Evolutionary conservation across 1,140 invertebrate species (phyloP), one percentile per base, ranked within the genome.

Genomic region (Rhyzopertha dominica): DNA sequence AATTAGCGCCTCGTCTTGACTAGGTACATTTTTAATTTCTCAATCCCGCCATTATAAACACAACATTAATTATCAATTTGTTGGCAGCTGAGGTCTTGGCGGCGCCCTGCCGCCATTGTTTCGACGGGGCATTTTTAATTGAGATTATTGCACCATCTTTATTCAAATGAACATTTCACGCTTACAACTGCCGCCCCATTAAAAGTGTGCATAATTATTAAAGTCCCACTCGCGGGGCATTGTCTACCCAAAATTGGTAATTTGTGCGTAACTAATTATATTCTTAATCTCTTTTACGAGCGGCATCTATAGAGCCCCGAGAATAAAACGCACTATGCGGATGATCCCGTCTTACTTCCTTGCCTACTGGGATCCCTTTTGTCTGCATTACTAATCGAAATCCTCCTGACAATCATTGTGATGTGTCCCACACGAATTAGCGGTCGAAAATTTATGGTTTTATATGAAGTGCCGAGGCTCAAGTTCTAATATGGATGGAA

Each of bases 61-160:
- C 62, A 63, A 64, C 62, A 66, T 66, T 64, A 66, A 66, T 66
- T 66, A 66, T 66, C 63, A 66, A 66, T 66, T 66, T 58, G 46
- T 35, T 52, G 54, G 51, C 59, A 58, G 59, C 45, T 43, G 47
- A 55, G 52, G 51, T 61, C 49, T 51, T n/a, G 46, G 50, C 52
- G 58, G 59, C 59, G 60, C 52, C 54, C 36, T 29, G 38, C 28
- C 42, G 46, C 59, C 51, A 61, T 62, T 62, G 61, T 63, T 62
- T 59, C 58, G 47, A 51, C 56, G 51, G 42, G 55, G 55, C 61
- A 66, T 66, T 64, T 66, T 65, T 64, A 66, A 66, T 66, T 65
- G 63, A 56, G 59, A 66, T 66, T 65, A 66, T 66, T 64, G 61
- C 58, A 62, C 58, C 56, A 62, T 61, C 61, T 62, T 62, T 58